Evolutionary conservation across 2,888 invertebrate species (phyloP).

Genomic region (Pimpla rufipes): DNA sequence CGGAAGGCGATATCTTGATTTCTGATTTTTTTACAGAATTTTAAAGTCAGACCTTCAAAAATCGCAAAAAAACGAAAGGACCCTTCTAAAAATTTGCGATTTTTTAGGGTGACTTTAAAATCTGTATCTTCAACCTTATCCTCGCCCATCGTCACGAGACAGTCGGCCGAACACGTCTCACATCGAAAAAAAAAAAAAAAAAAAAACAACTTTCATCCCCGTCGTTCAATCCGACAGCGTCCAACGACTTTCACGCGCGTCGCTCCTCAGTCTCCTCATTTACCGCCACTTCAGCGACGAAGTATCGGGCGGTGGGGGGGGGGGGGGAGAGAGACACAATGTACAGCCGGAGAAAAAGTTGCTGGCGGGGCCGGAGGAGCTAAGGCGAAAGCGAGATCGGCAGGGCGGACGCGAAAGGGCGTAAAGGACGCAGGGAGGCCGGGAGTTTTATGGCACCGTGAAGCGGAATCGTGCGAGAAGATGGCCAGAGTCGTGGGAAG

Average conservation of each 20-base stretch:
- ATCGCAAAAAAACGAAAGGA: too few species aligned
- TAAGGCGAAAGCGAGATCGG: constrained; percentile 44
- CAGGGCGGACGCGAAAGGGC: constrained; percentile 5
- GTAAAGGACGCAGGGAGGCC: constrained; percentile 14
- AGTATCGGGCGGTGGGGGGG: constrained; percentile 35
- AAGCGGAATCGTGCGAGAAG: constrained; percentile 61
- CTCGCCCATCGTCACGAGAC: neutral
- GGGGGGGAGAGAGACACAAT: neutral
- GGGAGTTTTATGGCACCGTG: constrained; percentile 53
- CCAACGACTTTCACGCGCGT: constrained; percentile 8
- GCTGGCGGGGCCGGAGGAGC: constrained; percentile 23
- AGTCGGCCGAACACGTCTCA: neutral
- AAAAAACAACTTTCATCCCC: neutral
- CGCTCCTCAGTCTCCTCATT: constrained; percentile 4
- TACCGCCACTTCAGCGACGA: neutral
- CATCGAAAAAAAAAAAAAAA: neutral
- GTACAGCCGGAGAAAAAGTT: constrained; percentile 3
- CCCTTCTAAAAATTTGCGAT: too few species aligned
- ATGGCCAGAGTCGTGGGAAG: constrained; percentile 17
- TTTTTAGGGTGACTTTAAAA: too few species aligned
- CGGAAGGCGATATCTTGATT: too few species aligned
- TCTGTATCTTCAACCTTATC: neutral
- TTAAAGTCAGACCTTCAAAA: too few species aligned
- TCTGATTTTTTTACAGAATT: too few species aligned
- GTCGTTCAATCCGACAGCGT: neutral